phyloP scores from a whole-genome alignment of 2,797 vertebrate genomes.

The Cynodonichthys magdalenae region DNA sequence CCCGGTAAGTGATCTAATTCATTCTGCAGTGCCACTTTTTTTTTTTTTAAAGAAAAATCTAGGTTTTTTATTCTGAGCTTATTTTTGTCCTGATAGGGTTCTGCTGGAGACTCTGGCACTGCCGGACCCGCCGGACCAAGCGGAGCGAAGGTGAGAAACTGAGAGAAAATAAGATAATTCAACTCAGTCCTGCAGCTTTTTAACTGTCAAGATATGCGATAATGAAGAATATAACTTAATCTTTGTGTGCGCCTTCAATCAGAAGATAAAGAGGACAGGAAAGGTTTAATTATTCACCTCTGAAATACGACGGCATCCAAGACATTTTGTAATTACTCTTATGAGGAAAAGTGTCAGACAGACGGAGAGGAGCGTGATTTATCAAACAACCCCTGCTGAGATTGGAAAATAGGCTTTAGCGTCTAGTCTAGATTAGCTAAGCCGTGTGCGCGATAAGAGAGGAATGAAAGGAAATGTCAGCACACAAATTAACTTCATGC shows the following conservation, averaged over 20 bases:
- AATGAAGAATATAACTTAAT: slow-evolving; percentile 64
- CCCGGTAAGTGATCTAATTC: slow-evolving; percentile 83
- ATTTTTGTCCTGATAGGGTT: slow-evolving; percentile 79
- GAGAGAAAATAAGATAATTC: slow-evolving; percentile 27
- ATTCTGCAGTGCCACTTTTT: background rate
- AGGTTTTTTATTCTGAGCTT: slow-evolving; percentile 9
- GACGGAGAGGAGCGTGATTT: slow-evolving; percentile 34
- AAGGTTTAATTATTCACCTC: slow-evolving; percentile 64
- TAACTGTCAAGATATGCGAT: slow-evolving; percentile 34
- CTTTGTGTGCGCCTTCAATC: slow-evolving; percentile 59
- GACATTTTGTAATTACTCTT: slow-evolving; percentile 66
- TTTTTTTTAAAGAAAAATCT: background rate
- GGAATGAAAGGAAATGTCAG: slow-evolving; percentile 51
- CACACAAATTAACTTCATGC: slow-evolving; percentile 50
- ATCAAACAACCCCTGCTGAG: slow-evolving; percentile 49
- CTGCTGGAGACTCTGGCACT: slow-evolving; percentile 90
- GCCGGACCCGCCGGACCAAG: slow-evolving; percentile 88
- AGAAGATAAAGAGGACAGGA: slow-evolving; percentile 48
- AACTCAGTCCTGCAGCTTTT: slow-evolving; percentile 29
- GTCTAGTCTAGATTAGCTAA: slow-evolving; percentile 57
- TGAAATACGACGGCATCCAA: slow-evolving; percentile 66
- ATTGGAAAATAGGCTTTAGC: slow-evolving; percentile 56
- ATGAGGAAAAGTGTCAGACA: slow-evolving; percentile 42
- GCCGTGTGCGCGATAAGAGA: slow-evolving; percentile 46
- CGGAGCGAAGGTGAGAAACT: slow-evolving; percentile 87